Evolutionary conservation across 2,113 vertebrate species (phyloP).

Genomic region (Muntiacus muntjak): DNA sequence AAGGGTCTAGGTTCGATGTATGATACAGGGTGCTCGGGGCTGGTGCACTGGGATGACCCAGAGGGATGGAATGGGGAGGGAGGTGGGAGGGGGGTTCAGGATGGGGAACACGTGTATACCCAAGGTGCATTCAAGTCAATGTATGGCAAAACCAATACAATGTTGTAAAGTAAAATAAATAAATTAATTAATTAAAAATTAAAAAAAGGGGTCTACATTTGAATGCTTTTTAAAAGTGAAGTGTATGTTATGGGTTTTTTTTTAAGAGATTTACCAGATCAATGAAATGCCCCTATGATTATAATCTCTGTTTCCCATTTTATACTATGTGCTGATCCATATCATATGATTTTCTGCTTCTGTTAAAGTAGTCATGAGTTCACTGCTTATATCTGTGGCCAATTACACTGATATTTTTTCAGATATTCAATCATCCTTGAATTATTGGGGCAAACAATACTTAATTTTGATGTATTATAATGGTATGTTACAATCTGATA

Average conservation of each 20-base stretch:
- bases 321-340: background rate
- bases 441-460: background rate
- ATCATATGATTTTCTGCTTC: background rate
- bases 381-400: background rate
- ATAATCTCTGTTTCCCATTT: background rate
- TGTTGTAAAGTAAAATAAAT: too few species aligned
- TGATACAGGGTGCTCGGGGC: too few species aligned
- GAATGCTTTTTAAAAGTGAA: background rate
- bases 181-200: too few species aligned
- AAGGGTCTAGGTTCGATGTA: background rate
- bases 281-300: background rate
- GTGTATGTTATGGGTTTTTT: background rate
- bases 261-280: background rate
- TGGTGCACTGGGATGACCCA: too few species aligned
- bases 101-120: too few species aligned
- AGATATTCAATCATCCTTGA: background rate
- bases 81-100: too few species aligned
- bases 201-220: background rate
- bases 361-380: background rate
- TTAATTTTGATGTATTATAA: background rate
- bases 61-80: too few species aligned
- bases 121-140: too few species aligned
- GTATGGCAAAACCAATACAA: too few species aligned
- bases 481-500: background rate
- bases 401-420: background rate